Conservation (phyloP, 1,140 invertebrate species). For the Paraescarpia echinospica region DNA sequence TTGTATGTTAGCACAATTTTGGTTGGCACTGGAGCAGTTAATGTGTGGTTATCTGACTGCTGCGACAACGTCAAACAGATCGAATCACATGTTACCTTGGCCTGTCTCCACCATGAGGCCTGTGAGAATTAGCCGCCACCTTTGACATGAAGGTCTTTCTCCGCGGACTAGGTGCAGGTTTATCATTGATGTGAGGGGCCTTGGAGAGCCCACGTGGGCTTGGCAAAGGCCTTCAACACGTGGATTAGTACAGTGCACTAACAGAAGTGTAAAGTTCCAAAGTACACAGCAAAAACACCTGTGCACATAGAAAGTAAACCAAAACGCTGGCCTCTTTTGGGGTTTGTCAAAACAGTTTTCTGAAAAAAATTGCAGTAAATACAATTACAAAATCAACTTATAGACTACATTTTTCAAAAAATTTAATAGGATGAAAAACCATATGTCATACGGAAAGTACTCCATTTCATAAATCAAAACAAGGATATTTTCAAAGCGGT, state of each 20-base stretch:
- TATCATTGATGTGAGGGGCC: not conserved
- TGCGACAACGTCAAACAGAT: not conserved
- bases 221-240: not conserved
- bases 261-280: not conserved
- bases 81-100: not conserved
- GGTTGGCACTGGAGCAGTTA: no score
- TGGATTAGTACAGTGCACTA: not conserved
- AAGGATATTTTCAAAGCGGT: no score
- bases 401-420: not conserved
- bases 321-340: not conserved
- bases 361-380: no score
- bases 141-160: not conserved
- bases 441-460: no score
- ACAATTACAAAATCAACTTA: no score
- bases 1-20: no score
- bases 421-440: no score
- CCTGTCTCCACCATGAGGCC: not conserved
- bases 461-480: no score
- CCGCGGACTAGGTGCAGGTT: not conserved
- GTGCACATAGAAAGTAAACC: not conserved
- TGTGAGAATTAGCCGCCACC: not conserved
- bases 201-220: not conserved
- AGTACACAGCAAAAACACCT: not conserved
- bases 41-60: not conserved
- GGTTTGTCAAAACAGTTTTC: not conserved